These are phyloP conservation scores for Oreonectes daqikongensis DNA, from an alignment of 2,797 vertebrate species.

Conservation along the genomic window DNA sequence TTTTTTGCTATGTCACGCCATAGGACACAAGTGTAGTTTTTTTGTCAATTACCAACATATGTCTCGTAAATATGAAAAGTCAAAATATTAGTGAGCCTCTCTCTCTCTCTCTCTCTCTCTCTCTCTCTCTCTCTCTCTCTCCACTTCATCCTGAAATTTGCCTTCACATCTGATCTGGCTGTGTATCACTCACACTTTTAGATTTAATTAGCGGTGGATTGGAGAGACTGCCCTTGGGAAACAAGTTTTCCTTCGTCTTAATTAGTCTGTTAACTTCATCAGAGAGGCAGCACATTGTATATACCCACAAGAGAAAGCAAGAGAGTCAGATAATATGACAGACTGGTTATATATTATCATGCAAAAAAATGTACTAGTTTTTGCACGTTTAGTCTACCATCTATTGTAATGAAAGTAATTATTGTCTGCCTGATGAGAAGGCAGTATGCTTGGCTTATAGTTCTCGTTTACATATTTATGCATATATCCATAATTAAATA, in stretches of 20 bases:
- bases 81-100: background rate
- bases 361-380: conserved; percentile 15
- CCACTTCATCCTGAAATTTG: conserved; percentile 54
- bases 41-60: no score
- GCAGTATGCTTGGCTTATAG: conserved; percentile 4
- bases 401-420: conserved; percentile 14
- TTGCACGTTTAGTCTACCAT: conserved; percentile 15
- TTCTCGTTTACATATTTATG: conserved; percentile 13
- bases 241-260: conserved; percentile 77
- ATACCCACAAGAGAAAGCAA: conserved; percentile 51
- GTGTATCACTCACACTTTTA: conserved; percentile 75
- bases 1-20: no score
- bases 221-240: conserved; percentile 74
- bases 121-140: conserved; percentile 6
- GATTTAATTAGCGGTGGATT: conserved; percentile 75
- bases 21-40: no score
- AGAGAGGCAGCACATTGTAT: conserved; percentile 72
- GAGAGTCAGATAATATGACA: conserved; percentile 28
- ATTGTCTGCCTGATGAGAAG: background rate
- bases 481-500: background rate
- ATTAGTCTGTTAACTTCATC: conserved; percentile 80
- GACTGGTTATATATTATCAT: conserved; percentile 17
- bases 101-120: background rate
- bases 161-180: conserved; percentile 74
- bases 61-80: background rate